phyloP scores from a whole-genome alignment of 2,888 invertebrate species.

The Limenitis camilla region DNA sequence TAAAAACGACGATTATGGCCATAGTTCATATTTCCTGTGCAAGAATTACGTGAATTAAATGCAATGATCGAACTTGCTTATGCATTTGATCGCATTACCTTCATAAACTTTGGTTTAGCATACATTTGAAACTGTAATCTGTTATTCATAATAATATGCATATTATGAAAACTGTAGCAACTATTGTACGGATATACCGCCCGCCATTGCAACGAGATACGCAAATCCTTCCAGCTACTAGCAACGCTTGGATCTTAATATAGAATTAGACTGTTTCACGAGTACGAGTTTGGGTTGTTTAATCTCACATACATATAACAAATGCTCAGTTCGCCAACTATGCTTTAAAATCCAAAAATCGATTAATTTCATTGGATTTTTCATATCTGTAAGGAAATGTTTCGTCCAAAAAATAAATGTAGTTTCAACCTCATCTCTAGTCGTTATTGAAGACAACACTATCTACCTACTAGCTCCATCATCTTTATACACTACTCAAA shows the following conservation, averaged over 20 bases:
- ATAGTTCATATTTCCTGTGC: neutral
- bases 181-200: conserved; percentile 2
- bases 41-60: too few relatives aligned
- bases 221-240: conserved; percentile 15
- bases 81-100: neutral
- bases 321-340: too few relatives aligned
- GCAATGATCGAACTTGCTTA: too few relatives aligned
- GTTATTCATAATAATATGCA: conserved; percentile 3
- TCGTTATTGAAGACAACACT: too few relatives aligned
- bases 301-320: conserved; percentile 4
- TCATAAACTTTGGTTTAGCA: conserved; percentile 1
- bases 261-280: conserved; percentile 11
- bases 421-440: too few relatives aligned
- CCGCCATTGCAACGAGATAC: conserved; percentile 14
- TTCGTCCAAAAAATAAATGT: too few relatives aligned
- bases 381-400: too few relatives aligned
- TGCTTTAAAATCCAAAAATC: too few relatives aligned
- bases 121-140: conserved; percentile 5
- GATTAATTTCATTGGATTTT: too few relatives aligned
- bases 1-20: neutral
- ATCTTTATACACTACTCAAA: too few relatives aligned
- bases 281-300: conserved; percentile 4
- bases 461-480: too few relatives aligned
- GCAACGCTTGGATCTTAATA: conserved; percentile 18
- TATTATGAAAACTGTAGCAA: conserved; percentile 5